Base-by-base conservation (phyloP, 2,113 vertebrate genomes). In the Cololabis saira region DNA sequence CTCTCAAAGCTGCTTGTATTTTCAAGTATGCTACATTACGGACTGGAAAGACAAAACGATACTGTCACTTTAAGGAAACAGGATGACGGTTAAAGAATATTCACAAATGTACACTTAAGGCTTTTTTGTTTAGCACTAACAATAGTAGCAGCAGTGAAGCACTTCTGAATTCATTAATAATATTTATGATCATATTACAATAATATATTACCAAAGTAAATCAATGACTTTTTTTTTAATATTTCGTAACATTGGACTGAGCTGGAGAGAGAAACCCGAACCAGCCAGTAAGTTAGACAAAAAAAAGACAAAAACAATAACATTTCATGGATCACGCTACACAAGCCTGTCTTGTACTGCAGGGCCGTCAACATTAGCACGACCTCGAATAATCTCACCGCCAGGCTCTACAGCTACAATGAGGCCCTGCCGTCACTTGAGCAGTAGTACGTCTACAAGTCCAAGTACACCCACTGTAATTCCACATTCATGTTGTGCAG, bases 101-200 rank as follows among this genome's bases (percentile, higher is more conserved):
- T 93, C 88, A 93, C 92, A 93, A 91, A 93, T 93, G 79, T 91
- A 93, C 92, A 93, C 82, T 93, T 93, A 94, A 94, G 93, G 92
- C 93, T 92, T 93, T 92, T 90, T 91, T 84, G 87, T 93, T 92
- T 90, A 92, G 92, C 92, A 92, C 90, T 92, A 92, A 92, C 87
- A 91, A 92, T 83, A 87, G 85, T 91, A 94, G 93, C 93, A 94
- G 93, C 93, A 94, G 91, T 91, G 87, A 92, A 93, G 91, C 92
- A 93, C 92, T 93, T 94, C 91, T 91, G 91, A 93, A 90, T 91
- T 80, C 87, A 86, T 90, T 81, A 89, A 91, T 47, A 91, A 90
- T 80, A 90, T 90, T 82, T 82, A 89, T 79, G 83, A 89, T 82
- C 78, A 86, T 86, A 90, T 83, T 85, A 92, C 74, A 91, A 90